Evolutionary conservation across 2,113 vertebrate species (phyloP).

Genomic region (Elephas maximus): DNA sequence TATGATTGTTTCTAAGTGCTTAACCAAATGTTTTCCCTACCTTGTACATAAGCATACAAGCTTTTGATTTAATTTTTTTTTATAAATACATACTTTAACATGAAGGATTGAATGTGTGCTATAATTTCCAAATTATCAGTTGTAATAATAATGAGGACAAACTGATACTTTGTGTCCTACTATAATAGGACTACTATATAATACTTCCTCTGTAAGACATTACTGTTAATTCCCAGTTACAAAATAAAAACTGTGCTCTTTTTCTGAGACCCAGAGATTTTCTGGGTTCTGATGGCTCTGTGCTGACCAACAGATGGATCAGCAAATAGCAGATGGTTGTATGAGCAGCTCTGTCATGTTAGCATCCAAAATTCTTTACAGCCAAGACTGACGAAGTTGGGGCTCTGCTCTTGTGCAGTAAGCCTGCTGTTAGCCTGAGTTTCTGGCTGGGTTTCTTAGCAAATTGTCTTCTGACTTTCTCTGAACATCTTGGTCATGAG

Average conservation of each 20-base stretch:
- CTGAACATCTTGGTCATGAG: neutral
- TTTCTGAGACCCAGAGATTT: neutral
- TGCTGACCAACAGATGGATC: constrained; percentile 79
- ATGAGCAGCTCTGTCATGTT: constrained; percentile 65
- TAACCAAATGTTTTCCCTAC: neutral
- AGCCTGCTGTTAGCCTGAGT: constrained; percentile 50
- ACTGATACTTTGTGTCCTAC: neutral
- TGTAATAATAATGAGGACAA: neutral
- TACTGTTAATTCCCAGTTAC: neutral
- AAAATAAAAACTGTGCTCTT: constrained; percentile 21
- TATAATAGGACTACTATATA: too few relatives aligned
- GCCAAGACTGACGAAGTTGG: constrained; percentile 50
- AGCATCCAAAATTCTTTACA: constrained; percentile 54
- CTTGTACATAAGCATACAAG: neutral
- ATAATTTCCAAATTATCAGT: constrained; percentile 1
- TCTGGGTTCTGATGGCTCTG: constrained; percentile 20
- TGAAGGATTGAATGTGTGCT: neutral
- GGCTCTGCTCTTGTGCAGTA: neutral
- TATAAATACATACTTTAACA: neutral
- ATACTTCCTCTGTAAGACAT: neutral
- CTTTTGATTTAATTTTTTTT: neutral
- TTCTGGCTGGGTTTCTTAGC: neutral
- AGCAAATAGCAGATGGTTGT: constrained; percentile 73
- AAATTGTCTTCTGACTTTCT: neutral
- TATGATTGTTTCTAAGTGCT: neutral